A percentile compares a stretch with the other conserved stretches of the same genome.
Evolutionary conservation across 2,113 vertebrate genomes (phyloP).

Genomic region (Columba janthina): DNA sequence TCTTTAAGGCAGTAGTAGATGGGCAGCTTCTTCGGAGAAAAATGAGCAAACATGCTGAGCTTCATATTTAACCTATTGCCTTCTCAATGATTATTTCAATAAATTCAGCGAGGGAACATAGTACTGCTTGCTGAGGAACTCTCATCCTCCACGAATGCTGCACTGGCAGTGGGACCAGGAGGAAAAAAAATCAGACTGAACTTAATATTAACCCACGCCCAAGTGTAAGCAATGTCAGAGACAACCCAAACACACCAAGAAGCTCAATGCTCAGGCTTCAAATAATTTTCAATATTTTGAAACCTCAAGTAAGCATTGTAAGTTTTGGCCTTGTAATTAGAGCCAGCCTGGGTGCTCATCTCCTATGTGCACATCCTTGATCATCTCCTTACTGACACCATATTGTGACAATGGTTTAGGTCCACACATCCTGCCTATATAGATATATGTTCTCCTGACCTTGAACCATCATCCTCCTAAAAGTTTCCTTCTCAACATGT

Average conservation of each 20-base stretch:
- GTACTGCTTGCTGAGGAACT: background rate
- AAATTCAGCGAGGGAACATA: background rate
- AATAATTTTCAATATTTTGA: background rate
- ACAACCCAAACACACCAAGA: background rate
- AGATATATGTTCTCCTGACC: background rate
- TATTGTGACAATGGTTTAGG: background rate
- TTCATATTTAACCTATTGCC: background rate
- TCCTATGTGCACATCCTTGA: accelerated
- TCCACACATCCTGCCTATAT: accelerated
- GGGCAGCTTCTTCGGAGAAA: background rate
- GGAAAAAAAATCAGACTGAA: background rate
- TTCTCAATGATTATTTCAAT: background rate
- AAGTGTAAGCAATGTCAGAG: background rate
- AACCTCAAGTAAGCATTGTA: background rate
- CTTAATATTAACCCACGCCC: background rate
- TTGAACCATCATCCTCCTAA: background rate
- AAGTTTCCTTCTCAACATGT: background rate
- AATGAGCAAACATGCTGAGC: accelerated
- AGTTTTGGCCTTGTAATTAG: background rate
- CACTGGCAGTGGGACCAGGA: background rate
- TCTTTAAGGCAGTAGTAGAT: background rate
- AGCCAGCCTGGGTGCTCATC: background rate
- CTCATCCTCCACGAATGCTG: background rate
- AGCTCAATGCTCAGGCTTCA: background rate
- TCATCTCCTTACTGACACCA: accelerated